Conservation (phyloP, 2,113 vertebrate species). For the Lipotes vexillifer region DNA sequence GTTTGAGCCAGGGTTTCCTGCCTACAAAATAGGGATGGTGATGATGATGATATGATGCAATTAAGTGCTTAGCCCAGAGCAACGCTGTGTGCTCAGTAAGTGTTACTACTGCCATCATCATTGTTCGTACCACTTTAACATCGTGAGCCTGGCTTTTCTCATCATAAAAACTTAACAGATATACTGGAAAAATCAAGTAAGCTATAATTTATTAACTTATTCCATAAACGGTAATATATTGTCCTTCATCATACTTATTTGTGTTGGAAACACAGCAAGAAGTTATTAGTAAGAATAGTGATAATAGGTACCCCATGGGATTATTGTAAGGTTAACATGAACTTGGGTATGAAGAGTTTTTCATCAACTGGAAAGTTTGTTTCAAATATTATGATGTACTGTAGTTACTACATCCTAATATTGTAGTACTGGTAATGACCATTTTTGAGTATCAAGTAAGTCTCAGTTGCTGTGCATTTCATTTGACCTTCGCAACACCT, state of each 20-base stretch:
- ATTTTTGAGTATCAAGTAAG: not conserved
- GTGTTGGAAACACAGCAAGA: constrained; percentile 35
- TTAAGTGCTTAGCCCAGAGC: not conserved
- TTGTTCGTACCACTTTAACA: constrained; percentile 10
- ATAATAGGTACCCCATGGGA: not conserved
- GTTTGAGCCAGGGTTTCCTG: not conserved
- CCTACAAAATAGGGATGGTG: not conserved
- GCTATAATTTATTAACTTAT: constrained; percentile 27
- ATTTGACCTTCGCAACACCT: not conserved
- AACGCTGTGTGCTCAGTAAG: not conserved
- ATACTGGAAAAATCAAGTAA: constrained; percentile 42
- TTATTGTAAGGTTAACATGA: not conserved
- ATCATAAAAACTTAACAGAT: constrained; percentile 13
- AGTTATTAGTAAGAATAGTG: constrained; percentile 23
- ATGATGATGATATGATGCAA: not conserved
- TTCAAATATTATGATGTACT: not conserved
- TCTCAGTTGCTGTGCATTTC: not conserved
- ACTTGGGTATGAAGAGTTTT: not conserved
- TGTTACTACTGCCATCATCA: not conserved
- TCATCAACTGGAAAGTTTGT: not conserved
- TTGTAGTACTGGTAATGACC: not conserved
- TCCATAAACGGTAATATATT: constrained; percentile 3
- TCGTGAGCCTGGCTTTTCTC: constrained; percentile 29
- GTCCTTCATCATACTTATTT: constrained; percentile 25
- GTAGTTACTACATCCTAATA: not conserved